A percentile compares a stretch with the other conserved stretches of the same genome.
Evolutionary conservation across 37 sponge, comb jelly and placozoan species (phyloP).

Genomic region (Axinella damicornis): DNA sequence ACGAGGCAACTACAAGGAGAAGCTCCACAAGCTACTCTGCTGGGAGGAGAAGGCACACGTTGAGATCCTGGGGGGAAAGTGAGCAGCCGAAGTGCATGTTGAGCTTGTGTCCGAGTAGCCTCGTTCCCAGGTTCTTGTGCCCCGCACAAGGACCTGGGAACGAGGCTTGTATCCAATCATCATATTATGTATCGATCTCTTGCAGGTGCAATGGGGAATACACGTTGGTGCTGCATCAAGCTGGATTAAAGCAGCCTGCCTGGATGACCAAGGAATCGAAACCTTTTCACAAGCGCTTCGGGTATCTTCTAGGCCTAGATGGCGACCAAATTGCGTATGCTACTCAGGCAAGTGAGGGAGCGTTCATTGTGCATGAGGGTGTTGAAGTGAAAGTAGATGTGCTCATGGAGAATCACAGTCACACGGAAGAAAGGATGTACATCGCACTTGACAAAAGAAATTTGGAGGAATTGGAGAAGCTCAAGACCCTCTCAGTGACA

Average conservation of each 20-base stretch:
- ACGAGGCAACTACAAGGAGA: conserved; percentile 52
- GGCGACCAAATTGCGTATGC: conserved; percentile 54
- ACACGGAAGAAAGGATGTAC: conserved; percentile 22
- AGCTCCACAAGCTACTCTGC: conserved; percentile 62
- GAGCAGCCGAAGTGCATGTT: neutral
- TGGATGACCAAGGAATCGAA: neutral
- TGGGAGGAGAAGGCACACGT: conserved; percentile 67
- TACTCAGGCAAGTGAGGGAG: conserved; percentile 36
- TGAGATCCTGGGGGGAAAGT: conserved; percentile 48
- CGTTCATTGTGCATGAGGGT: neutral
- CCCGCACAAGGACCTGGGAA: too few species aligned
- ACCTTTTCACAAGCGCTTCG: neutral
- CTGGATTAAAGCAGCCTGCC: conserved; percentile 5
- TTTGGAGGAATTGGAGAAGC: neutral
- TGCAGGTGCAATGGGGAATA: conserved; percentile 57
- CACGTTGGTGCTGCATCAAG: conserved; percentile 15
- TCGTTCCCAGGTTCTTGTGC: too few species aligned
- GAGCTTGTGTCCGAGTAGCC: too few species aligned
- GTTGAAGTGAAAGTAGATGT: conserved; percentile 1
- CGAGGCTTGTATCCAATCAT: too few species aligned
- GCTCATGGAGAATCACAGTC: conserved; percentile 12
- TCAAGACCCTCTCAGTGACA: neutral
- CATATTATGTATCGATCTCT: neutral
- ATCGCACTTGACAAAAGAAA: conserved; percentile 17
- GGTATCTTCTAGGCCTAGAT: conserved; percentile 21